Base-by-base conservation (phyloP, 2,113 vertebrate genomes). In the Notiomystis cincta region DNA sequence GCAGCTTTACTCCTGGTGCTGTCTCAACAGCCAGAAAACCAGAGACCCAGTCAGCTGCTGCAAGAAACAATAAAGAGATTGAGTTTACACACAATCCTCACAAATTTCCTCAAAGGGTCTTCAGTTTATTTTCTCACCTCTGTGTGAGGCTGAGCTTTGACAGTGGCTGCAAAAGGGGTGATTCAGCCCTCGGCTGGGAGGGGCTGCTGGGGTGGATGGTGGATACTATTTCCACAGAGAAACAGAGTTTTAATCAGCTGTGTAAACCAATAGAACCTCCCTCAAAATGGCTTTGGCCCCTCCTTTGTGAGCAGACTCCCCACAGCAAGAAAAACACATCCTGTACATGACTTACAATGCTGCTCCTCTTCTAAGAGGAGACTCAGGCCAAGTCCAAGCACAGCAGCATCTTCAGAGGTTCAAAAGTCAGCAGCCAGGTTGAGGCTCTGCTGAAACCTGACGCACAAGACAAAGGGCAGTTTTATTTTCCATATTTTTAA, bases 191-290 rank as follows among this genome's bases (percentile, higher is more conserved):
- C 0, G 1, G 80, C 58, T 92, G 51, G 76, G 75, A 25, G 1
- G 0, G 54, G 53, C 50, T 50, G 22, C 19, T 57, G 33, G 71
- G 83, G 93, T 44, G 65, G 72, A 80, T 58, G 33, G 75, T 3
- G 50, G 85, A 93, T 86, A 58, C 16, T 40, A 9, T 96, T 97
- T 93, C 91, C 95, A 90, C 51, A 95, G 92, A 88, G 89, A 75
- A 92, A 70, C 9, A 42, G 54, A 56, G 38, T 79, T 97, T 93
- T 96, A 90, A 95, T 96, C 91, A 79, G 77, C 47, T 89, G 80
- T 72, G 66, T 73, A 96, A 93, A 76, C 83, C 90, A 75, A 65
- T 65, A 82, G 83, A 88, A 27, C 33, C 31, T 82, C 4, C 2
- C 45, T 86, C 48, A 69, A 78, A 95, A 61, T 81, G 42, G 54